Percentiles rank a stretch among this genome's conserved stretches.
phyloP scores from a whole-genome alignment of 2,113 vertebrate species.

The Cheirogaleus medius region DNA sequence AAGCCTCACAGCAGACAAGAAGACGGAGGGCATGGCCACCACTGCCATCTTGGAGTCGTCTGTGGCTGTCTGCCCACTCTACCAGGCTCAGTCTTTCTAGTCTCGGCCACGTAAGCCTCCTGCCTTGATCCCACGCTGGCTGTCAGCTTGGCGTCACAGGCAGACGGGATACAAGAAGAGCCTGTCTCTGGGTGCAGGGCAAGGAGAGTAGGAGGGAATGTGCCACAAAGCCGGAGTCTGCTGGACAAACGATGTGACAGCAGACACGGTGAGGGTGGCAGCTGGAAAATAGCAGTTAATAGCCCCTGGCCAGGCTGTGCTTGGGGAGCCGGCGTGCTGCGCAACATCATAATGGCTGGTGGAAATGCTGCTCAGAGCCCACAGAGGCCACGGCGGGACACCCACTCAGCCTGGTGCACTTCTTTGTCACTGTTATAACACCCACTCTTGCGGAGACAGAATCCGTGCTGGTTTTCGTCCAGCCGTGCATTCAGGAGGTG shows the following conservation, averaged over 20 bases:
- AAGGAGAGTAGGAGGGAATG: background rate
- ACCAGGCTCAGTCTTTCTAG: background rate
- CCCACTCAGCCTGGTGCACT: background rate
- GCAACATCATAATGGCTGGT: background rate
- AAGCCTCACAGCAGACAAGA: background rate
- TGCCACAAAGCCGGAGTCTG: background rate
- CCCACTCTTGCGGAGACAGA: constrained; percentile 55
- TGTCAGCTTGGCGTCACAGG: background rate
- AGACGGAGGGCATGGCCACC: background rate
- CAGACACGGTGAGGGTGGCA: background rate
- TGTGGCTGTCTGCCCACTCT: background rate
- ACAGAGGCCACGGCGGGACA: background rate
- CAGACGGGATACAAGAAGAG: background rate
- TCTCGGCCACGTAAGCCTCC: background rate
- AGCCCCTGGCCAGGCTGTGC: constrained; percentile 29
- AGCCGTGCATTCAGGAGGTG: background rate
- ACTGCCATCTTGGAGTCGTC: background rate
- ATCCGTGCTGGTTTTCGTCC: background rate
- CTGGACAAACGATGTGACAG: constrained; percentile 38
- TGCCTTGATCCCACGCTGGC: background rate
- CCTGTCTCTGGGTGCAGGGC: background rate
- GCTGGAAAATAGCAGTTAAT: constrained; percentile 48
- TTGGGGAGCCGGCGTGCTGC: background rate
- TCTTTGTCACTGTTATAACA: constrained; percentile 42
- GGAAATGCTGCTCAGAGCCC: background rate